Conservation (phyloP, 2,888 invertebrate species). For the Tenthredo mesomela region DNA sequence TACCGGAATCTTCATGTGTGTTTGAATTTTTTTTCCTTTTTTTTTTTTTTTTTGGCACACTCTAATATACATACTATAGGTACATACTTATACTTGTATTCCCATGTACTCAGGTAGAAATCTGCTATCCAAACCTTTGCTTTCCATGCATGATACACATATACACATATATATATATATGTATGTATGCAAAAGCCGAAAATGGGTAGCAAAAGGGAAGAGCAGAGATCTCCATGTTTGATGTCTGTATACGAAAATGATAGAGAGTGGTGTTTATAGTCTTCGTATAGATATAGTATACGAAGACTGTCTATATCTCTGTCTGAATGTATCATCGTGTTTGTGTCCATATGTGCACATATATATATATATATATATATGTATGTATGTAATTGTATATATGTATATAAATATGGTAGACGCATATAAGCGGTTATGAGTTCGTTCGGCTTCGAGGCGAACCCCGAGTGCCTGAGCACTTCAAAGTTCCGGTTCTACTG, state of each 20-base stretch:
- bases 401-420: constrained; percentile 43
- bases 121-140: not conserved
- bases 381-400: too few species aligned
- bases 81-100: too few species aligned
- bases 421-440: constrained; percentile 54
- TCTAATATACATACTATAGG: too few species aligned
- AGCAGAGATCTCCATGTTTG: constrained; percentile 24
- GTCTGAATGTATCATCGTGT: not conserved
- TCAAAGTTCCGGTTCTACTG: constrained; percentile 56
- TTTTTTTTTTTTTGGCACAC: too few species aligned
- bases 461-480: constrained; percentile 45
- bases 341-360: not conserved
- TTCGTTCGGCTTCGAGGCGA: constrained; percentile 53
- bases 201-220: constrained; percentile 5
- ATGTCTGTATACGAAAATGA: constrained; percentile 2
- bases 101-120: not conserved
- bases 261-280: not conserved
- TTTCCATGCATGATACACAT: not conserved
- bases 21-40: too few species aligned
- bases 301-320: not conserved
- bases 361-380: too few species aligned
- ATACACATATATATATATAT: not conserved
- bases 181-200: not conserved
- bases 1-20: too few species aligned
- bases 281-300: not conserved